These are phyloP conservation scores for Brachyopa scutellaris DNA, from an alignment of 2,888 invertebrate genomes.

Conservation along the genomic window DNA sequence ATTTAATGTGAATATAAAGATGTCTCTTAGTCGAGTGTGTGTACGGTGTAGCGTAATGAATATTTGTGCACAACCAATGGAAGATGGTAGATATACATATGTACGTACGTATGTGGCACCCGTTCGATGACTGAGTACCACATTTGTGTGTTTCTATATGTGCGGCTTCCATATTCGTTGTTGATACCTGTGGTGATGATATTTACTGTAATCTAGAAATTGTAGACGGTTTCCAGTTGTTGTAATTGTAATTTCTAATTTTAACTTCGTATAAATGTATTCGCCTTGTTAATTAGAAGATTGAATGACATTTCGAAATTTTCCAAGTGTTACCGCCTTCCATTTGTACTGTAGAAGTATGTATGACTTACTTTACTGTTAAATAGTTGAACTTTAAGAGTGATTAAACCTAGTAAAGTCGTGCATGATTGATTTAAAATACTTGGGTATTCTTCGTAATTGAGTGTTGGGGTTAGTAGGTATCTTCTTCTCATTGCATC, in stretches of 20 bases:
- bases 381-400: background rate
- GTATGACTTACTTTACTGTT: too few relatives aligned
- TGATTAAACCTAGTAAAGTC: too few relatives aligned
- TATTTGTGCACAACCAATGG: conserved; percentile 42
- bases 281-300: conserved; percentile 23
- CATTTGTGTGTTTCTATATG: background rate
- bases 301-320: conserved; percentile 36
- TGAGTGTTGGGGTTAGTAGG: too few relatives aligned
- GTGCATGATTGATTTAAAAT: too few relatives aligned
- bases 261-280: conserved; percentile 32
- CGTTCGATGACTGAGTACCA: background rate
- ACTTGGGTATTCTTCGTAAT: too few relatives aligned
- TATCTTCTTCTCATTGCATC: too few relatives aligned
- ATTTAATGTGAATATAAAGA: conserved; percentile 72
- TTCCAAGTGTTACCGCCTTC: background rate
- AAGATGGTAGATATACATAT: background rate
- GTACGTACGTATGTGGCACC: background rate
- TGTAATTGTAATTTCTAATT: conserved; percentile 9
- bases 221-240: conserved; percentile 21
- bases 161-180: background rate
- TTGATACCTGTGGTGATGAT: conserved; percentile 51
- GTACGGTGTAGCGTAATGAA: conserved; percentile 68
- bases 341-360: background rate
- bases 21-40: conserved; percentile 65
- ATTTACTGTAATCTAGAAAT: conserved; percentile 45